These are phyloP conservation scores for Hydrotaea cyrtoneurina DNA, from an alignment of 2,888 invertebrate genomes.

Conservation along the genomic window DNA sequence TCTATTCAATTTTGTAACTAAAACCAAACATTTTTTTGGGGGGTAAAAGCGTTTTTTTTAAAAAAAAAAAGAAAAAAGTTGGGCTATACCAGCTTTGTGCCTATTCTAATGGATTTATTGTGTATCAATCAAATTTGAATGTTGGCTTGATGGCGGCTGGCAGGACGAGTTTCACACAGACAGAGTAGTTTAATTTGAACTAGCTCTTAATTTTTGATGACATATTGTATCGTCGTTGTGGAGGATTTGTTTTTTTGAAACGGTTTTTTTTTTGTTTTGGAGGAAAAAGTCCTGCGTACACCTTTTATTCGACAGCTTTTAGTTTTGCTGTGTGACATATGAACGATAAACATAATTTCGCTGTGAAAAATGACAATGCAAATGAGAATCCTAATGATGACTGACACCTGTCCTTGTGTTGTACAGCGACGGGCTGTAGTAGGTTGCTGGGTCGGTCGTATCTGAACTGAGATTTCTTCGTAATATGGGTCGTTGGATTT, in stretches of 20 bases:
- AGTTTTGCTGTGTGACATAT: slow-evolving; percentile 45
- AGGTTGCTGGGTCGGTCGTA: not conserved
- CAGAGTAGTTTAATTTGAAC: slow-evolving; percentile 25
- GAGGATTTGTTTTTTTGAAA: too few relatives aligned
- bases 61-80: too few relatives aligned
- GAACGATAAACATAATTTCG: slow-evolving; percentile 5
- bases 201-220: slow-evolving; percentile 58
- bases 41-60: too few relatives aligned
- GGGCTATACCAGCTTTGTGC: too few relatives aligned
- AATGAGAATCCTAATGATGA: slow-evolving; percentile 55
- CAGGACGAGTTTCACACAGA: not conserved
- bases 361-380: slow-evolving; percentile 22
- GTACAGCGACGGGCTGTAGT: not conserved
- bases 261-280: slow-evolving; percentile 21
- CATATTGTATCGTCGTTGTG: slow-evolving; percentile 8
- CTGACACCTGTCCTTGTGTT: slow-evolving; percentile 59
- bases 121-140: slow-evolving; percentile 54
- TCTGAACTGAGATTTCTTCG: too few relatives aligned
- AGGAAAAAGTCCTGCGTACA: not conserved
- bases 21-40: slow-evolving; percentile 6
- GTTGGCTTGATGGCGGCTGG: not conserved
- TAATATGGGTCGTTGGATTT: not conserved
- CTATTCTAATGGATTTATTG: slow-evolving; percentile 57
- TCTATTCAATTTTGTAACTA: slow-evolving; percentile 10
- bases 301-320: slow-evolving; percentile 53